Base-by-base conservation (phyloP, 2,113 vertebrate genomes). In the Anguilla rostrata region DNA sequence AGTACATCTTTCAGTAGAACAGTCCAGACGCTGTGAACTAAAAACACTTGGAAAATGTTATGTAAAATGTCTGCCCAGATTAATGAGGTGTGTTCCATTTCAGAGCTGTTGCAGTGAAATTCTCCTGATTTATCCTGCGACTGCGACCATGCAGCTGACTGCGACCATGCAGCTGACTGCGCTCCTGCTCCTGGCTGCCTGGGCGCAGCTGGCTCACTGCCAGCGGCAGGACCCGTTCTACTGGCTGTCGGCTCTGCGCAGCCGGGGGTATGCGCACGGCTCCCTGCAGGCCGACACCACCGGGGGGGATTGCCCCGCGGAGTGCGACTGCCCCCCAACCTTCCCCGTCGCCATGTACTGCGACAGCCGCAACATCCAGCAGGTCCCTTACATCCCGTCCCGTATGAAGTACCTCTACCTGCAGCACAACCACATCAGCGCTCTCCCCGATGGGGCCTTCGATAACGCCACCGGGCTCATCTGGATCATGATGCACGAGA, bases 281-380 rank as follows among this genome's bases (percentile, higher is more conserved):
- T 89, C 92, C 7, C 86, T 94, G 71, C 92, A 90, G 86, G 91
- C 90, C 3, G 92, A 92, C 84, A 83, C 41, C 40, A 34, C 90
- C 0, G 92, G 92, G 53, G 95, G 96, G 7, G 93, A 95, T 0
- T 99, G 98, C 86, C 98, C 98, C 6, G 95, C 95, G 0, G 97
- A 97, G 89, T 99, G 98, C 0, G 98, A 99, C 89, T 99, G 98
- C 60, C 98, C 98, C 9, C 97, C 97, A 0, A 94, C 94, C 83
- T 98, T 97, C 93, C 97, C 98, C 0, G 93, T 96, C 0, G 98
- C 98, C 90, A 97, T 99, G 97, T 99, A 99, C 92, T 99, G 98
- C 6, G 97, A 99, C 87, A 95, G 95, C 1, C 96, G 98, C 26
- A 95, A 95, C 88, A 95, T 99, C 89, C 96, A 96, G 8, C 94